phyloP scores from a whole-genome alignment of 1,140 invertebrate species.

The Theocolax elegans region DNA sequence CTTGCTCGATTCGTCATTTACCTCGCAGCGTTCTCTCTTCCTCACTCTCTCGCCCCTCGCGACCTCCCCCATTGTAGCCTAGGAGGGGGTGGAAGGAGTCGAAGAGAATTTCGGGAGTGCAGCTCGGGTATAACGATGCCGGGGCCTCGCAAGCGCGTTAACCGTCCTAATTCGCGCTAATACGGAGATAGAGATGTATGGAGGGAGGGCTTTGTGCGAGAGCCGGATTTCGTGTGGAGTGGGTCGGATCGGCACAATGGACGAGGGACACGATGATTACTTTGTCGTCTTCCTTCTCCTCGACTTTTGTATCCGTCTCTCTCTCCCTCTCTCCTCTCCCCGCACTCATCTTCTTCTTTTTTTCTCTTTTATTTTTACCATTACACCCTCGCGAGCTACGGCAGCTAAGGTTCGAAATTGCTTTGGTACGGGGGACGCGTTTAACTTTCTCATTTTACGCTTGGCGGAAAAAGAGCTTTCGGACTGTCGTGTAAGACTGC shows the following conservation, averaged over 20 bases:
- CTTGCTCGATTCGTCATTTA: constrained; percentile 40
- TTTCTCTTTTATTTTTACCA: neutral
- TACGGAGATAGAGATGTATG: constrained; percentile 25
- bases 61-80: constrained; percentile 8
- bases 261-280: constrained; percentile 34
- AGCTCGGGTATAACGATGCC: too few relatives aligned
- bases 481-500: constrained; percentile 13
- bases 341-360: neutral
- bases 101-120: neutral
- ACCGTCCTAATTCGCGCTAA: constrained; percentile 33
- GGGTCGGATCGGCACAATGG: constrained; percentile 8
- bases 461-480: constrained; percentile 29
- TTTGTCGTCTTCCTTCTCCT: constrained; percentile 3
- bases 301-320: neutral
- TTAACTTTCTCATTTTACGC: constrained; percentile 45
- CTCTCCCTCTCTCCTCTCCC: constrained; percentile 8
- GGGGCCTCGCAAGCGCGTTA: neutral
- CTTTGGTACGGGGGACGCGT: constrained; percentile 27
- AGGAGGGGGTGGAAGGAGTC: neutral
- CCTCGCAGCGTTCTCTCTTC: constrained; percentile 22
- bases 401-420: constrained; percentile 29
- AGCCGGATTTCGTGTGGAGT: constrained; percentile 27
- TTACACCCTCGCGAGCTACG: neutral
- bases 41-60: too few relatives aligned
- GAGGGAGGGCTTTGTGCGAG: neutral